Base-by-base conservation (phyloP, 2,888 invertebrate species). In the Caenorhabditis sp. region DNA sequence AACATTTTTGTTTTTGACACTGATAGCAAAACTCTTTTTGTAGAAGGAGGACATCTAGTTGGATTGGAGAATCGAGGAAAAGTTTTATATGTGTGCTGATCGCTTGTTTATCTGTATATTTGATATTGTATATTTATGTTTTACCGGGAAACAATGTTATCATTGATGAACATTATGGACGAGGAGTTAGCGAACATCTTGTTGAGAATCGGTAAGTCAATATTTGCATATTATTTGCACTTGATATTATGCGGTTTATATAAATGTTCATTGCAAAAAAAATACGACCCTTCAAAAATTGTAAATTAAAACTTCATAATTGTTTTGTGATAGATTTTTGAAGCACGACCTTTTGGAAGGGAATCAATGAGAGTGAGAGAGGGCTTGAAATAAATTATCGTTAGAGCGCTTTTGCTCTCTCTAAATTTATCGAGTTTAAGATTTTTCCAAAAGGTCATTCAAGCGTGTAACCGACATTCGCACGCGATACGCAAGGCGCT, bases 111-210 rank as follows among this genome's bases (percentile, higher is more conserved):
- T 17, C 14, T 43, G 43, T 71, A 43, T 43, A 43, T 43, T 43
- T 43, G 14, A 43, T 43, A 43, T 43, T 43, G 72, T 72, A 72
- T n/a, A 64, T 67, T 60, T 72, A 64, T 62, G 57, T 72, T 12
- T 43, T 72, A 2, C 72, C 63, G 4, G 12, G 63, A 2, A 60
- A 31, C 31, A 31, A 63, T 23, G 62, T 72, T 1, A 12, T 72
- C 2, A 43, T 58, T 50, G 73, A 73, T 26, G 67, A 73, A n/a
- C 68, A 73, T 17, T 73, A 73, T 62, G 73, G 51, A 8, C 65
- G 53, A 19, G 67, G 51, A 51, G 26, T 66, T 0, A 62, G 65
- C 21, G 73, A 73, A 26, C 58, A 68, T 10, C 55, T 73, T 21
- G 21, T 72, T 54, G 43, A 58, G 31, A 55, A 72, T 55, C 60